Evolutionary conservation across 2,888 invertebrate genomes (phyloP), one percentile per base, ranked within the genome.

Genomic region (Cactoblastis cactorum): DNA sequence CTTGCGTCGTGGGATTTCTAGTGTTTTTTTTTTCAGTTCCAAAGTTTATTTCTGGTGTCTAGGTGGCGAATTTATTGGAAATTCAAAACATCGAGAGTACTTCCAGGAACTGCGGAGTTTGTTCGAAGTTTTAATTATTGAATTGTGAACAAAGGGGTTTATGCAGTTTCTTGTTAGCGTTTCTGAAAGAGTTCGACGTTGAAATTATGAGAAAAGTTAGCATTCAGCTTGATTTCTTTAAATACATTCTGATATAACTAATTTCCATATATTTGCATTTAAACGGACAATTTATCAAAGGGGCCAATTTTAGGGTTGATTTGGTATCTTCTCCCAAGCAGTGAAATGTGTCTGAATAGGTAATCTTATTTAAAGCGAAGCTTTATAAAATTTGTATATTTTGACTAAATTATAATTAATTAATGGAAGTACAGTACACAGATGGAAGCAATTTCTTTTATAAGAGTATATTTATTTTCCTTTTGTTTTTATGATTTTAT

Each of bases 101-200:
- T 33, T n/a, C 34, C 11, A 12, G 17, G 17, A 35, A 18, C 50
- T 52, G 53, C 35, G 0, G 61, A 61, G 61, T 62, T 66, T 61
- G 53, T 55, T 51, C 38, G 61, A 72, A 69, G 65, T 72, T 70
- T 74, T 67, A 70, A 70, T 65, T 67, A 69, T 69, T 62, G 64
- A 63, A 62, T 61, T 57, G 15, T 33, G 48, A 46, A 54, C 61
- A 55, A 53, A 53, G 52, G 12, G 38, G 45, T 50, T 50, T 32
- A 45, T 50, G 38, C 43, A 45, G 35, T 49, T 38, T 51, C 35
- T 45, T 51, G 45, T 37, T 39, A 19, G 49, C 28, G 39, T 9
- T 32, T 32, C 38, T 17, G 28, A 39, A 17, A 48, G 32, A 37
- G 32, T 17, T 17, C 35, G 38, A 38, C 48, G 38, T 38, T 15